These are phyloP conservation scores for Tonatia bakeri DNA, from an alignment of 2,113 vertebrate genomes.

Conservation along the genomic window DNA sequence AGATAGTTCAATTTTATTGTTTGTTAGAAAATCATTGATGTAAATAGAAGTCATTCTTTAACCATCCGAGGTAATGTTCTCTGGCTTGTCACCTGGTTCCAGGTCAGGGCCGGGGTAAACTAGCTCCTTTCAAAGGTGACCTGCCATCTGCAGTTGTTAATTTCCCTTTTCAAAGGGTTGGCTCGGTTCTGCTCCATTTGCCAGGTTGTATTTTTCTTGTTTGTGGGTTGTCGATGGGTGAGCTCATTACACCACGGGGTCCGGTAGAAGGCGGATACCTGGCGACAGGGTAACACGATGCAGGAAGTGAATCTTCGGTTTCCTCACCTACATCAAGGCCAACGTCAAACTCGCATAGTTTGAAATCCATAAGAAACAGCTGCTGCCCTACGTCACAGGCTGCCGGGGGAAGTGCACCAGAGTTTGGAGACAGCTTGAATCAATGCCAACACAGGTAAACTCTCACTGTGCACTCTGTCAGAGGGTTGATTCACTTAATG, in stretches of 20 bases:
- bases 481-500: not conserved
- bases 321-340: not conserved
- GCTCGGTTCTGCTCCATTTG: not conserved
- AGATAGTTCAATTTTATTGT: constrained; percentile 45
- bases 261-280: not conserved
- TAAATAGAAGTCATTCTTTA: not conserved
- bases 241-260: not conserved
- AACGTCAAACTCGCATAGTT: not conserved
- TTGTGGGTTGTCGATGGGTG: not conserved
- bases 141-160: not conserved
- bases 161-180: not conserved
- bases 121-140: constrained; percentile 45
- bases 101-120: constrained; percentile 57
- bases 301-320: not conserved
- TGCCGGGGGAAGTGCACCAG: not conserved
- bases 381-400: not conserved
- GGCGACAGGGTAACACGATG: constrained; percentile 3
- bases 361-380: not conserved
- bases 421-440: not conserved
- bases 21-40: constrained; percentile 49
- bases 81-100: not conserved
- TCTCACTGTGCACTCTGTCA: not conserved
- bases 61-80: constrained; percentile 13
- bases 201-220: constrained; percentile 46
- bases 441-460: too few species aligned